These are phyloP conservation scores for Ephestia elutella DNA, from an alignment of 1,140 invertebrate species.

Conservation along the genomic window DNA sequence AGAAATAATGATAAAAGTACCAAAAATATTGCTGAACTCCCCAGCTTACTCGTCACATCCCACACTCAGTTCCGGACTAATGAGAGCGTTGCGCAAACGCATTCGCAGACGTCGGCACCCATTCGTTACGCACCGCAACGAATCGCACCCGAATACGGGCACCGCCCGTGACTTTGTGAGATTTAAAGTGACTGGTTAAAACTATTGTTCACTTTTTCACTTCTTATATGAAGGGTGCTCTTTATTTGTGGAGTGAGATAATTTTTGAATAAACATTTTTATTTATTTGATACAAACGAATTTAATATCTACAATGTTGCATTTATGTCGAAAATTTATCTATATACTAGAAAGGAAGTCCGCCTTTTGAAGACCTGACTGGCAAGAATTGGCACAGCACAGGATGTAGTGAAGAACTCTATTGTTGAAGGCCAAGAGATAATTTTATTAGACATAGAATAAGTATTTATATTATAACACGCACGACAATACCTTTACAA, in stretches of 20 bases:
- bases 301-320: too few species aligned
- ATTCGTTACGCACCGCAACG: slow-evolving; percentile 58
- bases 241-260: neutral
- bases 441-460: too few species aligned
- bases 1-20: too few species aligned
- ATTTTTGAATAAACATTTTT: neutral
- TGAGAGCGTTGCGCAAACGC: slow-evolving; percentile 55
- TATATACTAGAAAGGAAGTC: too few species aligned
- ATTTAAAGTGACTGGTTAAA: slow-evolving; percentile 2
- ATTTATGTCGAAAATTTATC: too few species aligned
- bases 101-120: slow-evolving; percentile 34
- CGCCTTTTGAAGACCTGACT: too few species aligned
- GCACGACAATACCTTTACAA: too few species aligned
- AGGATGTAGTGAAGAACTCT: too few species aligned
- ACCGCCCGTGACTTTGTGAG: slow-evolving; percentile 4
- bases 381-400: too few species aligned
- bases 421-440: too few species aligned
- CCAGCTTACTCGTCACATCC: slow-evolving; percentile 5
- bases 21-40: slow-evolving; percentile 10
- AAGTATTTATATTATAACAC: too few species aligned
- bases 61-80: slow-evolving; percentile 52
- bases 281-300: neutral
- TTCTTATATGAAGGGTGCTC: neutral
- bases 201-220: neutral
- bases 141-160: slow-evolving; percentile 53